These are phyloP conservation scores for Thamnaconus septentrionalis DNA, from an alignment of 2,113 vertebrate genomes.

Conservation along the genomic window DNA sequence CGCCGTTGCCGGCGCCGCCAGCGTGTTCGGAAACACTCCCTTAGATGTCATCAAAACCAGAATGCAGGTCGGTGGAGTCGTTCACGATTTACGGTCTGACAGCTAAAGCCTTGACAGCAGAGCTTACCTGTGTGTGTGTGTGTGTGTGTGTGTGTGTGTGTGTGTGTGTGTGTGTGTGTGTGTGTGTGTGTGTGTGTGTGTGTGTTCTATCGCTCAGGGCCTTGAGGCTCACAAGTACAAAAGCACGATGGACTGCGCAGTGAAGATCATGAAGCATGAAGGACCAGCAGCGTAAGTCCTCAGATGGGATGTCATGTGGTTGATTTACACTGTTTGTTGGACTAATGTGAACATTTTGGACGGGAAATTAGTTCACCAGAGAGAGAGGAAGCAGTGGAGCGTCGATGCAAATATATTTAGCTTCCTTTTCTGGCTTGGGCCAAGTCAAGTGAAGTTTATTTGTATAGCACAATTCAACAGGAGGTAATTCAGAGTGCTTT, in stretches of 20 bases:
- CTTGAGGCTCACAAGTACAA: slow-evolving; percentile 95
- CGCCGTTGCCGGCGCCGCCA: slow-evolving; percentile 87
- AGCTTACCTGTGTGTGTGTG: background rate
- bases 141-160: no score
- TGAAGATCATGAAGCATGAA: slow-evolving; percentile 91
- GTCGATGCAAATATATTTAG: no score
- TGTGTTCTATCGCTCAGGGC: slow-evolving; percentile 74
- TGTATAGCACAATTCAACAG: no score
- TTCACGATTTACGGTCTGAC: background rate
- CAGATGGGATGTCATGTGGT: background rate
- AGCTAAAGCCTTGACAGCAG: background rate
- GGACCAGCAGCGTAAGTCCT: slow-evolving; percentile 87
- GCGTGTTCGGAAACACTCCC: slow-evolving; percentile 96
- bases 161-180: no score
- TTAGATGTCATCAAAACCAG: slow-evolving; percentile 96
- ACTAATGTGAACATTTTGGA: background rate
- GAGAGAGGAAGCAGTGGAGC: no score
- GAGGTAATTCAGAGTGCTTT: no score
- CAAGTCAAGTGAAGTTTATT: no score
- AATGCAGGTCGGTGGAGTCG: slow-evolving; percentile 84
- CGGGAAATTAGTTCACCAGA: no score
- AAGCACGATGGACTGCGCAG: slow-evolving; percentile 88
- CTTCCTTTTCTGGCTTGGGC: no score
- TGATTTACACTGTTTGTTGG: background rate
- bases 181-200: no score